These are phyloP conservation scores for Stercorarius parasiticus DNA, from an alignment of 2,113 vertebrate species.

Conservation along the genomic window DNA sequence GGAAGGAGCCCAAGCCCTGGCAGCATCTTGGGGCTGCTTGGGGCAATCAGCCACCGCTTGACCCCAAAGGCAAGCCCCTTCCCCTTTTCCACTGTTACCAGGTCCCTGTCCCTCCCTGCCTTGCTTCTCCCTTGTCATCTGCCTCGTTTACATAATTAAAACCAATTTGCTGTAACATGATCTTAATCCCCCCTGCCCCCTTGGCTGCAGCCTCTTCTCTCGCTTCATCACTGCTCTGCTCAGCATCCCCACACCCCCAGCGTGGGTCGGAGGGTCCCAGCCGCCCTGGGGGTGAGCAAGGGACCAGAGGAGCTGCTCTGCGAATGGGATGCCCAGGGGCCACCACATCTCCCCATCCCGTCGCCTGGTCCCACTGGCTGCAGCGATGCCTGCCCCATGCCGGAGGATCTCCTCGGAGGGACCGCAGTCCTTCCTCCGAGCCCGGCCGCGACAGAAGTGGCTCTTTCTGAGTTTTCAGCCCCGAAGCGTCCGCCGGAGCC, in stretches of 20 bases:
- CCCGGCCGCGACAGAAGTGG: not conserved
- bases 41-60: not conserved
- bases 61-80: not conserved
- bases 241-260: not conserved
- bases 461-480: not conserved
- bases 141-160: not conserved
- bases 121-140: not conserved
- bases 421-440: not conserved
- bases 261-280: fast-evolving
- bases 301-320: not conserved
- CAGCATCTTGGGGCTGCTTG: not conserved
- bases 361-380: not conserved
- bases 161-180: not conserved
- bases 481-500: not conserved
- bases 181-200: not conserved
- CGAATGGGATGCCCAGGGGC: not conserved
- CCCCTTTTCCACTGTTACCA: not conserved
- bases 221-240: not conserved
- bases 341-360: not conserved
- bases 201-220: not conserved
- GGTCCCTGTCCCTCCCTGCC: not conserved
- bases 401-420: not conserved
- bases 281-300: not conserved
- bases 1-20: not conserved
- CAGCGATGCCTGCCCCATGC: not conserved